Base-by-base conservation (phyloP, 2,888 invertebrate genomes). In the Lasioglossum calceatum region DNA sequence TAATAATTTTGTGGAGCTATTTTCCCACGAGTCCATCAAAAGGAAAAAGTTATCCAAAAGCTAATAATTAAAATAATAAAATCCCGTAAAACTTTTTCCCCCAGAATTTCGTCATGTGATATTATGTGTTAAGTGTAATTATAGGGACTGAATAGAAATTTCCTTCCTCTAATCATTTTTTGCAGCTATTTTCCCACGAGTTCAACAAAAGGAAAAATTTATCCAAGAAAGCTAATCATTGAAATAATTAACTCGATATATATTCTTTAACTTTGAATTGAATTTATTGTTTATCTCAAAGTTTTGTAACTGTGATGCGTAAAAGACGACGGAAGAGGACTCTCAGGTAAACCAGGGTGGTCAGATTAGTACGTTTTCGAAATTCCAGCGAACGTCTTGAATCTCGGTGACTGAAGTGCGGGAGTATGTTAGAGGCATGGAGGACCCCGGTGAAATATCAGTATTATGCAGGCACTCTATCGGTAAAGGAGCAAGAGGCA, bases 371-470 rank as follows among this genome's bases (percentile, higher is more conserved):
- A 42, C 5, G 50, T 47, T 58, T 67, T 36, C 32, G 36, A 36
- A 67, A 58, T 77, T 73, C 27, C 27, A n/a, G 27, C 70, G 58
- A 70, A 61, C 67, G 50, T 72, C 32, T 23, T 44, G 77, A 67
- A 73, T 54, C 67, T 23, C 27, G 23, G 27, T 16, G n/a, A 77
- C 58, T 64, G 64, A 32, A 54, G 72, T 32, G 19, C 23, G 42
- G 36, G 74, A 44, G 76, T 23, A 71, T 39, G 58, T 71, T 27
- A 64, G 39, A 58, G 42, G 71, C 78, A 77, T 12, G 85, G 78
- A 73, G 75, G 50, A 50, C 78, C 72, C 79, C 82, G 84, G 76
- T 91, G 87, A 86, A 89, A 90, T 91, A 92, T 92, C 90, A 89
- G 90, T 87, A 87, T 82, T 85, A 85, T 90, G 86, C 84, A 87